Evolutionary conservation across 2,113 vertebrate species (phyloP).

Genomic region (Pongo abelii): DNA sequence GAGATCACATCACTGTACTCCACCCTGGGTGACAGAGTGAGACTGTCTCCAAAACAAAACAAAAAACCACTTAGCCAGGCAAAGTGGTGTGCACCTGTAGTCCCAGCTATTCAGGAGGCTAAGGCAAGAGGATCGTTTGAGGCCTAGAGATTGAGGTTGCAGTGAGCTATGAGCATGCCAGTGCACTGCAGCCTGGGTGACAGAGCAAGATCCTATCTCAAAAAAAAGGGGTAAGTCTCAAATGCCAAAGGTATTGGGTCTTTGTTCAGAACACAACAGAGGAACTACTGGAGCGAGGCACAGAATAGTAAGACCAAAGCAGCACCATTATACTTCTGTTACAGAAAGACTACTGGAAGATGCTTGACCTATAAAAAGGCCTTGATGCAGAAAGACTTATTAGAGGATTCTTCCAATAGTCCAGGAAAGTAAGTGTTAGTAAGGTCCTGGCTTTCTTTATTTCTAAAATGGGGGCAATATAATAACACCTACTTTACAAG

Average conservation of each 20-base stretch:
- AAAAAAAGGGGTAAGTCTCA: neutral
- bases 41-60: too few species aligned
- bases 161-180: neutral
- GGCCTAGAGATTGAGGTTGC: neutral
- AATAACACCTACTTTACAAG: neutral
- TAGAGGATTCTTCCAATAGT: neutral
- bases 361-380: neutral
- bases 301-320: neutral
- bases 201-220: neutral
- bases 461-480: neutral
- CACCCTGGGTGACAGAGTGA: too few species aligned
- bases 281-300: neutral
- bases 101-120: too few species aligned
- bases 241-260: neutral
- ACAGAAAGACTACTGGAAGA: neutral
- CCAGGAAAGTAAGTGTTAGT: neutral
- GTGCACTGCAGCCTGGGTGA: neutral
- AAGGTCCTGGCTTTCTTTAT: neutral
- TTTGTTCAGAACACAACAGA: neutral
- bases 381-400: neutral
- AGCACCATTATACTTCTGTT: neutral
- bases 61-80: too few species aligned
- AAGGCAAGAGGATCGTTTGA: neutral
- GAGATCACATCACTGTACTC: too few species aligned
- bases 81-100: too few species aligned